A percentile compares a stretch with the other conserved stretches of the same genome.
Evolutionary conservation across 2,888 invertebrate species (phyloP).

Genomic region (Drosophila mimetica): DNA sequence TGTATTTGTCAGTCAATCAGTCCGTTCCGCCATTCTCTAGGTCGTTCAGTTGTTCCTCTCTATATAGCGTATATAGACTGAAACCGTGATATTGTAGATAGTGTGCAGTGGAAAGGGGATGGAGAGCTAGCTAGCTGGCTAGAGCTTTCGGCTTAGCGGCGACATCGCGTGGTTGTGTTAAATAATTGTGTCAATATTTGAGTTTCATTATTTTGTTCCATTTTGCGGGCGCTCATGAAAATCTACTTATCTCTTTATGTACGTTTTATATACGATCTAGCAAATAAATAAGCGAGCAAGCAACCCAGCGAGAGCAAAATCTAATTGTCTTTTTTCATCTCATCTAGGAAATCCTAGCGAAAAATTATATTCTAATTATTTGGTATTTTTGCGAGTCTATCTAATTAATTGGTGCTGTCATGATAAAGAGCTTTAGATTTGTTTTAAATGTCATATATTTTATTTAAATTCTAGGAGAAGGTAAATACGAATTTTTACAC

Average conservation of each 20-base stretch:
- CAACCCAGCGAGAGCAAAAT: constrained; percentile 20
- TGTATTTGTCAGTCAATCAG: constrained; percentile 28
- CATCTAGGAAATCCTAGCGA: constrained; percentile 4
- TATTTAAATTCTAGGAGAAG: background rate
- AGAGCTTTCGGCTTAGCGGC: constrained; percentile 37
- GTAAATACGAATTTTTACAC: too few species aligned
- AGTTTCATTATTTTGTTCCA: constrained; percentile 55
- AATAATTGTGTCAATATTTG: constrained; percentile 80
- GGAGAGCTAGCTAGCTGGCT: background rate
- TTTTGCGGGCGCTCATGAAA: constrained; percentile 49
- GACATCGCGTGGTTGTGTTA: constrained; percentile 74
- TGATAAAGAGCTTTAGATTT: background rate
- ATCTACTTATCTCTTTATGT: constrained; percentile 44
- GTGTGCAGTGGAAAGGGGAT: background rate
- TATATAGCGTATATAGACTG: constrained; percentile 13
- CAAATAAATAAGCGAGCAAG: constrained; percentile 24
- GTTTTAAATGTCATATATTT: background rate
- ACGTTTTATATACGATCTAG: constrained; percentile 24
- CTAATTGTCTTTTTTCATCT: constrained; percentile 17
- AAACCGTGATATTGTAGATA: constrained; percentile 10
- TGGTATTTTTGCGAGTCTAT: constrained; percentile 7
- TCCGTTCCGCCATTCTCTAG: constrained; percentile 37
- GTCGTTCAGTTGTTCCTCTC: constrained; percentile 30
- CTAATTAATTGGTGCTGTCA: background rate
- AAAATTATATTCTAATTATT: constrained; percentile 19